Conservation (phyloP, 2,797 vertebrate species). For the Natrix natrix region DNA sequence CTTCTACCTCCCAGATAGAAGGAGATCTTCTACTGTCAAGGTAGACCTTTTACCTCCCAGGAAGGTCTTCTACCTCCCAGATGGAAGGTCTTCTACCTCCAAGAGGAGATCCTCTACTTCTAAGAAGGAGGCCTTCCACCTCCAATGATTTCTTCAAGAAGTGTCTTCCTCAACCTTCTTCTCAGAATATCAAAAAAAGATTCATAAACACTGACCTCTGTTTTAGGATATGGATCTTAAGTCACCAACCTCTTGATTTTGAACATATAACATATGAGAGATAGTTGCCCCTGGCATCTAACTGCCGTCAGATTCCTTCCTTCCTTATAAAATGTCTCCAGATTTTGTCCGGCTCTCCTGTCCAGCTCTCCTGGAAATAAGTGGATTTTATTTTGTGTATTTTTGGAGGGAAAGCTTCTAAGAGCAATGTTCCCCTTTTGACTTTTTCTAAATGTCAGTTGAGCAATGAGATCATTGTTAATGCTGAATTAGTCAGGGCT, state of each 20-base stretch:
- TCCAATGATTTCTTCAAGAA: background rate
- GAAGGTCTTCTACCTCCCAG: too few species aligned
- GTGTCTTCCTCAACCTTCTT: background rate
- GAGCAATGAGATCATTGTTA: background rate
- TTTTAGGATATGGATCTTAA: background rate
- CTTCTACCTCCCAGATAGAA: too few species aligned
- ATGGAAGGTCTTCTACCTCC: too few species aligned
- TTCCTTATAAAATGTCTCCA: background rate
- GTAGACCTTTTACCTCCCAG: too few species aligned
- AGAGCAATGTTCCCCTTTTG: background rate
- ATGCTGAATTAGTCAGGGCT: background rate
- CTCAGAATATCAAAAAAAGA: conserved; percentile 8
- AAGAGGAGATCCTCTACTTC: too few species aligned
- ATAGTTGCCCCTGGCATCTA: background rate
- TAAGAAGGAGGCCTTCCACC: too few species aligned
- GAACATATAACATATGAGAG: conserved; percentile 3
- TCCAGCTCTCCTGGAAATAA: conserved; percentile 2
- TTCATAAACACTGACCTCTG: conserved; percentile 1
- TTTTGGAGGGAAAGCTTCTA: background rate
- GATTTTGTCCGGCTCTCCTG: background rate
- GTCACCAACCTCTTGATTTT: background rate
- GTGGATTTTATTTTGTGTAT: background rate
- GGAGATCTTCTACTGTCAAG: too few species aligned
- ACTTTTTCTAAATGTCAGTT: background rate
- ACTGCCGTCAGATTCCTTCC: background rate